Evolutionary conservation across 2,113 vertebrate species (phyloP).

Genomic region (Genyomyrus donnyi): DNA sequence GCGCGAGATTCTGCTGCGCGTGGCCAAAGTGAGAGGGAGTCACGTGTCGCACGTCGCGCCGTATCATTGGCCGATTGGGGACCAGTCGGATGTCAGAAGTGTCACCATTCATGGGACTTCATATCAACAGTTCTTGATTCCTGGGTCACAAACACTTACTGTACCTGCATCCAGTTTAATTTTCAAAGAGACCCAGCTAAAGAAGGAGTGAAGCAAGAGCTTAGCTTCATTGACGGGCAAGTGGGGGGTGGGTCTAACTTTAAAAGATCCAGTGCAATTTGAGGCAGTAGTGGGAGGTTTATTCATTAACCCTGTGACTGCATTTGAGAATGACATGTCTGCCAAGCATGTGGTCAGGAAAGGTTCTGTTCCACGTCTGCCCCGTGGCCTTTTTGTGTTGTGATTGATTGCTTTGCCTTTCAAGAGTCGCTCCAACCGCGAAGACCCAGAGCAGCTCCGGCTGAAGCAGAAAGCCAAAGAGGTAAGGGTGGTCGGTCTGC

Average conservation of each 20-base stretch:
- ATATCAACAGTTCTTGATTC: background rate
- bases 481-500: no score
- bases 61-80: background rate
- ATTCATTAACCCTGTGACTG: background rate
- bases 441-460: conserved; percentile 80
- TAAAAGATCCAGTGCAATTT: background rate
- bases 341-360: background rate
- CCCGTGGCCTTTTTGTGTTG: background rate
- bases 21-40: conserved; percentile 66
- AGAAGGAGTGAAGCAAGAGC: background rate
- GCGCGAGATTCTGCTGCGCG: conserved; percentile 70
- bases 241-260: background rate
- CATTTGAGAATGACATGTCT: background rate
- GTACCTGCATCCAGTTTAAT: background rate
- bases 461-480: no score
- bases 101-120: background rate
- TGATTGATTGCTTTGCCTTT: conserved; percentile 31
- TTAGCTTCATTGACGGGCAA: background rate
- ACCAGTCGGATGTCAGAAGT: background rate
- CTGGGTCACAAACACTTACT: background rate
- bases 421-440: conserved; percentile 81
- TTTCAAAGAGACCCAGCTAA: background rate
- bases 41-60: background rate
- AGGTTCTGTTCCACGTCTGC: background rate
- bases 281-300: background rate